These are phyloP conservation scores for Gobio occitaniae DNA, from an alignment of 2,797 vertebrate species.

Conservation along the genomic window DNA sequence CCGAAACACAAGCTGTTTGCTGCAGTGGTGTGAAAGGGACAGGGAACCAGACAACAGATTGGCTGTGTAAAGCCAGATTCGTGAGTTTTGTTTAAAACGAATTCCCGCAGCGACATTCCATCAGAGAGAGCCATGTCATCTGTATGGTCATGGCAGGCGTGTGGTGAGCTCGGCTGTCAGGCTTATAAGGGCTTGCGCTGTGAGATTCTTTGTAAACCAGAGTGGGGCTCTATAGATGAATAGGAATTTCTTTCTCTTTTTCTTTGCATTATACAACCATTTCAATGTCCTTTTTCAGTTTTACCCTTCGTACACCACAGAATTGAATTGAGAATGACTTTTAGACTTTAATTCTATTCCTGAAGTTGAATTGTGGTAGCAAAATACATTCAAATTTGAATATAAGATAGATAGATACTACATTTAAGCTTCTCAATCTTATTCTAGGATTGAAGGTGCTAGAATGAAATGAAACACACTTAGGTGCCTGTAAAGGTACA, in stretches of 20 bases:
- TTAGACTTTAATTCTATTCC: not conserved
- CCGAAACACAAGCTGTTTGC: conserved; percentile 32
- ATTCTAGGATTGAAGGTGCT: not conserved
- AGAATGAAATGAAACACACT: conserved; percentile 9
- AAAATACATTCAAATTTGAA: not conserved
- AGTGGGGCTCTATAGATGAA: conserved; percentile 32
- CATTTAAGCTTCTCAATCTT: not conserved
- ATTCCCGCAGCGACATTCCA: conserved; percentile 32
- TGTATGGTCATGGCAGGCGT: conserved; percentile 63
- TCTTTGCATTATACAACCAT: not conserved
- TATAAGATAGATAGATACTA: not conserved
- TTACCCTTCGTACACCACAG: not conserved
- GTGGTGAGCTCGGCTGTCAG: conserved; percentile 38
- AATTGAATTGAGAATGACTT: not conserved
- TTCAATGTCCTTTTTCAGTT: not conserved
- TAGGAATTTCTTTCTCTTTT: conserved; percentile 5
- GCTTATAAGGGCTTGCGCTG: conserved; percentile 37
- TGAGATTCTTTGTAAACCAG: conserved; percentile 35
- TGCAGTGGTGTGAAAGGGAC: conserved; percentile 27
- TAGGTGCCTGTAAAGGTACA: not conserved
- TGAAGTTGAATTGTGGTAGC: not conserved
- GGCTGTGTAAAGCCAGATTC: conserved; percentile 41
- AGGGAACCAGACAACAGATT: conserved; percentile 40
- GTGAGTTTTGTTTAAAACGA: conserved; percentile 41
- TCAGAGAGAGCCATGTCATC: conserved; percentile 46